Evolutionary conservation across 1,140 invertebrate species (phyloP), one percentile per base, ranked within the genome.

Genomic region (Zaprionus vittiger): DNA sequence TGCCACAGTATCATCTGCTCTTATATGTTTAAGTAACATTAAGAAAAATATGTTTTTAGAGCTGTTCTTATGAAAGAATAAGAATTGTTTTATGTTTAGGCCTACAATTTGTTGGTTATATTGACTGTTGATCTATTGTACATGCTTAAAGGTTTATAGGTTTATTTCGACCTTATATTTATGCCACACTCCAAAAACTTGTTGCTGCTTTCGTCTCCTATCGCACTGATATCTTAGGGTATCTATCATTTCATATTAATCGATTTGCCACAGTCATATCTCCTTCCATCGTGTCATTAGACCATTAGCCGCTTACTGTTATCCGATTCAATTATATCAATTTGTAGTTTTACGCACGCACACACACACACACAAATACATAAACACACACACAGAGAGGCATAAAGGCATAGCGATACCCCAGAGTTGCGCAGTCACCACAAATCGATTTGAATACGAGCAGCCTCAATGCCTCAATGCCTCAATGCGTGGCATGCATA

Each of bases 361-460:
- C 37, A 28, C 2, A 55, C 1, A 37, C 1, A 17, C 4, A 41
- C 31, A 55, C 2, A 49, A 37, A 56, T 12, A 38, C 20, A 69
- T 15, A 37, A 6, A 49, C 17, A 59, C 12, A 59, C 12, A 56
- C 3, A 28, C 17, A 26, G 31, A 4, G 31, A 11, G 9, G 0
- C 31, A 34, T 34, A 11, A 11, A 9, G 20, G 11, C 14, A 26
- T 26, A 26, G 22, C 24, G 22, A 54, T 14, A 14, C 52, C 52
- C 12, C 22, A 54, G 24, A 56, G 26, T n/a, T 26, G 6, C 17
- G 14, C 41, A 47, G 34, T 9, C 38, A 5, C 60, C 70, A 44
- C 64, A 54, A 68, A 68, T 68, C 64, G 64, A 73, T 77, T 77
- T 77, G 64, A 76, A 65, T 72, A 55, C 47, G 20, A 14, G 20